Conservation (phyloP, 2,888 invertebrate species). For the Diarsia brunnea region DNA sequence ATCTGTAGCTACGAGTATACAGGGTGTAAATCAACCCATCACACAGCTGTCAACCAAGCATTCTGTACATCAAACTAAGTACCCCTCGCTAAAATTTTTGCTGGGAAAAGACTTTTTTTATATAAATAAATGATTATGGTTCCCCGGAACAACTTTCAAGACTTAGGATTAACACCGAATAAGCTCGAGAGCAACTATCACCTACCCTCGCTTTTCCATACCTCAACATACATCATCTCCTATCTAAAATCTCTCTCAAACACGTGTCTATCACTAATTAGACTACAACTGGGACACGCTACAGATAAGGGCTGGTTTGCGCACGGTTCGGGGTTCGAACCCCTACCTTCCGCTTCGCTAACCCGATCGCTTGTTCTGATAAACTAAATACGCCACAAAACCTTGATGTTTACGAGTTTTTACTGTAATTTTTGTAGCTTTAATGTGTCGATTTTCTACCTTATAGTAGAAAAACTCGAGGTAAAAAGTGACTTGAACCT, state of each 20-base stretch:
- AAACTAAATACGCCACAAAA: slow-evolving; percentile 78
- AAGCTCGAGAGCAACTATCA: background rate
- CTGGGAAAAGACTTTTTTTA: too few relatives aligned
- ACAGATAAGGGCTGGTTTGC: slow-evolving; percentile 71
- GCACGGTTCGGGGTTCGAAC: slow-evolving; percentile 45
- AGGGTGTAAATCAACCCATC: too few relatives aligned
- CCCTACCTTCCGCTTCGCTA: slow-evolving; percentile 64
- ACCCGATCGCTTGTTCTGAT: slow-evolving; percentile 73
- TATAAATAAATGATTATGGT: too few relatives aligned
- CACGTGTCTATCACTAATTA: slow-evolving; percentile 67
- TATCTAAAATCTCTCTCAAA: slow-evolving; percentile 56
- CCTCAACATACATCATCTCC: slow-evolving; percentile 12
- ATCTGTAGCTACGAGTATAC: background rate
- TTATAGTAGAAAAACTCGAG: background rate
- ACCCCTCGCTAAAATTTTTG: too few relatives aligned
- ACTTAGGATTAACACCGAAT: background rate
- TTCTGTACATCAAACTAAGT: too few relatives aligned
- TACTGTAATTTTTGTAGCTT: slow-evolving; percentile 53
- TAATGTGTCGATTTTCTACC: slow-evolving; percentile 30
- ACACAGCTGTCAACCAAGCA: too few relatives aligned
- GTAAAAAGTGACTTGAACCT: background rate
- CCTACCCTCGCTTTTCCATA: slow-evolving; percentile 2
- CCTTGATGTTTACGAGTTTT: slow-evolving; percentile 70
- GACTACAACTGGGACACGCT: slow-evolving; percentile 71
- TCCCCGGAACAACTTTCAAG: background rate